A percentile compares a stretch with the other conserved stretches of the same genome.
phyloP scores from a whole-genome alignment of 2,797 vertebrate genomes.

The Muscicapa comitata region DNA sequence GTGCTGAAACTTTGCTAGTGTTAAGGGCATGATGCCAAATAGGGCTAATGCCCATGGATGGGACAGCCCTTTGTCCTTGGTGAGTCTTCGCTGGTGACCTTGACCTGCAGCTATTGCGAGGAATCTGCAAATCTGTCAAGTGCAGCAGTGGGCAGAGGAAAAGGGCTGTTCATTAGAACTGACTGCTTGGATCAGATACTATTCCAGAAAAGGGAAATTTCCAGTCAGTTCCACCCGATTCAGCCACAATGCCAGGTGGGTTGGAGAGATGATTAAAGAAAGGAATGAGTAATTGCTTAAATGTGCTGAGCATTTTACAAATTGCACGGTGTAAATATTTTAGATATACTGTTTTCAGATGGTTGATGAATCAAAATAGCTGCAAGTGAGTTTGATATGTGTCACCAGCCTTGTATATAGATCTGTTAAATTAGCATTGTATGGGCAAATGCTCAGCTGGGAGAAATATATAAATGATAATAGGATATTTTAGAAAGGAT shows the following conservation, averaged over 20 bases:
- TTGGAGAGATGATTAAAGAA: not conserved
- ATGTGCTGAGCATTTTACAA: not conserved
- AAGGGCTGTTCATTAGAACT: slow-evolving; percentile 24
- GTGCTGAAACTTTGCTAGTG: not conserved
- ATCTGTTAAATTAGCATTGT: not conserved
- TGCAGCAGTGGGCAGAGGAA: not conserved
- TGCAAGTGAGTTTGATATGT: slow-evolving; percentile 31
- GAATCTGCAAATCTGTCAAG: not conserved
- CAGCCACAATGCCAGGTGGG: slow-evolving; percentile 41
- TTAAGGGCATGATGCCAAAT: not conserved
- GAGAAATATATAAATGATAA: not conserved
- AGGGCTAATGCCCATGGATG: not conserved
- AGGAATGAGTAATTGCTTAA: not conserved
- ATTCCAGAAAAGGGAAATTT: not conserved
- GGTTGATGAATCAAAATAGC: slow-evolving; percentile 50
- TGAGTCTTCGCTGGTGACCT: not conserved
- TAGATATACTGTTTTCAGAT: slow-evolving; percentile 48
- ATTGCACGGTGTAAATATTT: slow-evolving; percentile 23
- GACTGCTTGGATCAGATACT: not conserved
- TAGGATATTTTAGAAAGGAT: not conserved
- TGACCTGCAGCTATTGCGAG: not conserved
- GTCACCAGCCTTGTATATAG: not conserved
- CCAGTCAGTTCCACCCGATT: not conserved
- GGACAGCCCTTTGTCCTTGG: not conserved
- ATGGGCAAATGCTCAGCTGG: not conserved